Evolutionary conservation across 2,888 invertebrate species (phyloP).

Genomic region (Criorhina ranunculi): DNA sequence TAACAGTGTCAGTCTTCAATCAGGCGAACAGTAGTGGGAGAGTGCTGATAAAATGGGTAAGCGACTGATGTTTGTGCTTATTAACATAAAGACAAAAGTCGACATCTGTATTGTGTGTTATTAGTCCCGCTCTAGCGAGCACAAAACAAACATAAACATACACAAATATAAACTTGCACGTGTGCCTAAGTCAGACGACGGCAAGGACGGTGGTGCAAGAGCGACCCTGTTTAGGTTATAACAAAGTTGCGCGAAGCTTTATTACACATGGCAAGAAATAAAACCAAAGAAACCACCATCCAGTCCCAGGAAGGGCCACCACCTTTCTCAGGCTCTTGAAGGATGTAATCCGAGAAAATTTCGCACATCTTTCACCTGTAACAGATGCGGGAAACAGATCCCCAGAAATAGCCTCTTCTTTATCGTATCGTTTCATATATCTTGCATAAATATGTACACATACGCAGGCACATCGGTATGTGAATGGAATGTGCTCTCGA

Average conservation of each 20-base stretch:
- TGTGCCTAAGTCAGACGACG: slow-evolving; percentile 19
- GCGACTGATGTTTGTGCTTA: slow-evolving; percentile 29
- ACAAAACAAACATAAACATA: slow-evolving; percentile 15
- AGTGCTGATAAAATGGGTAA: slow-evolving; percentile 5
- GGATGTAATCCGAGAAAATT: slow-evolving; percentile 69
- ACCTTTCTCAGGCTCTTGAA: not conserved
- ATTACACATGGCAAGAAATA: slow-evolving; percentile 32
- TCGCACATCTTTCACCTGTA: slow-evolving; percentile 75
- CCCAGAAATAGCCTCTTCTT: slow-evolving; percentile 51
- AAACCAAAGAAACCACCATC: slow-evolving; percentile 30
- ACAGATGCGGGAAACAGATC: slow-evolving; percentile 71
- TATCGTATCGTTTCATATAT: slow-evolving; percentile 29
- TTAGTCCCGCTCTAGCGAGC: not conserved
- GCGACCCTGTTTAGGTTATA: slow-evolving; percentile 5
- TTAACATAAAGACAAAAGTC: slow-evolving; percentile 58
- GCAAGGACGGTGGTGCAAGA: not conserved
- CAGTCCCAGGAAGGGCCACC: not conserved
- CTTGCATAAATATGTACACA: slow-evolving; percentile 10
- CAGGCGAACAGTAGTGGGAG: slow-evolving; percentile 21
- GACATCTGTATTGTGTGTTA: slow-evolving; percentile 48
- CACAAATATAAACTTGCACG: slow-evolving; percentile 51
- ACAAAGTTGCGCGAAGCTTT: slow-evolving; percentile 48
- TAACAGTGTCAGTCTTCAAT: slow-evolving; percentile 32
- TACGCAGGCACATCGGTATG: slow-evolving; percentile 23
- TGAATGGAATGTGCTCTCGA: slow-evolving; percentile 58